Evolutionary conservation across 2,113 vertebrate genomes (phyloP).

Genomic region (Mormyrus lacerda): DNA sequence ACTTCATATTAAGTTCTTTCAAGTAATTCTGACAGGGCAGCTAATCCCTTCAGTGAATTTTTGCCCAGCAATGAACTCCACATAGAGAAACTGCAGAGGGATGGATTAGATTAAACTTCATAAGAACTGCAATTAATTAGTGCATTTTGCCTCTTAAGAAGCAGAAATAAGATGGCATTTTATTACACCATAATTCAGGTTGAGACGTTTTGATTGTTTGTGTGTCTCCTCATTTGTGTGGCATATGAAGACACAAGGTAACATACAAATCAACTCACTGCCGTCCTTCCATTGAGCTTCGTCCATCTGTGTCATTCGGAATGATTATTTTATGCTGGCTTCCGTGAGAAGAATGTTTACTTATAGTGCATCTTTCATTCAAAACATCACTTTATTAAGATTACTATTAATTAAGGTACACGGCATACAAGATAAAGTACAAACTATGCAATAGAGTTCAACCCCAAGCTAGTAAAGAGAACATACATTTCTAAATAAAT

Average conservation of each 20-base stretch:
- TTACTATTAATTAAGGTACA: not conserved
- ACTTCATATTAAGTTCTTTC: not conserved
- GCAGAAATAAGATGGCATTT: not conserved
- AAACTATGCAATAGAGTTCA: not conserved
- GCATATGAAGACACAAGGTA: not conserved
- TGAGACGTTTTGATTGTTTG: not conserved
- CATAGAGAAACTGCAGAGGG: not conserved
- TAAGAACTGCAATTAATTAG: not conserved
- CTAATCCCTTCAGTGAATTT: not conserved
- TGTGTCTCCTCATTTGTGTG: not conserved
- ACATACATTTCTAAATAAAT: not conserved
- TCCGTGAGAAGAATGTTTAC: not conserved
- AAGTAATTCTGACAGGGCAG: not conserved
- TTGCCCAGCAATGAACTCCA: not conserved
- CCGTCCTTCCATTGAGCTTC: not conserved
- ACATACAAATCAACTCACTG: not conserved
- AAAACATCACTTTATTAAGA: not conserved
- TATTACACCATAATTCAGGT: not conserved
- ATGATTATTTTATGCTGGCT: not conserved
- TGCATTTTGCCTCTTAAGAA: not conserved
- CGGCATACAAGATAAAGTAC: not conserved
- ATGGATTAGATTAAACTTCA: not conserved
- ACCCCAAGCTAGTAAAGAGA: not conserved
- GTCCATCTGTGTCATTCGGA: not conserved
- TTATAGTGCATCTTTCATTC: not conserved